Base-by-base conservation (phyloP, 2,797 vertebrate genomes). In the Mus spretus region DNA sequence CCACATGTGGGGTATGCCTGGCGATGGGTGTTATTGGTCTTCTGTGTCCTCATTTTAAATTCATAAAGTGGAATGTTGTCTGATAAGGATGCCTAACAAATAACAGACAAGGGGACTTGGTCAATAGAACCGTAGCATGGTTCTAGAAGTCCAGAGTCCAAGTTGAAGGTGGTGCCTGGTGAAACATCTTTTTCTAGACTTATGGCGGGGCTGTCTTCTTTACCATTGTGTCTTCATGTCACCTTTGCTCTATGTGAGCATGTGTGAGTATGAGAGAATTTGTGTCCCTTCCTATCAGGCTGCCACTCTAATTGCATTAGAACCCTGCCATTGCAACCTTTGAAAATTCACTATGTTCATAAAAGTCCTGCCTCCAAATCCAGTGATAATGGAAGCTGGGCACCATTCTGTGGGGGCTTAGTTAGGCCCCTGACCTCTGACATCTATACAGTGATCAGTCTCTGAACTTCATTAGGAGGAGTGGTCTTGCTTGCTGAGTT, bases 391-490 rank as follows among this genome's bases (percentile, higher is more conserved):
- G 74, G 44, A 44, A 34, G 15, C 31, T 8, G 19, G 59, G 61
- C 83, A 61, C 81, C 67, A 11, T 22, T 79, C n/a, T 82, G 53
- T 92, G 82, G 31, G 82, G 44, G 44, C 53, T 3, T 44, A 8
- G 9, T 74, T 81, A 14, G 14, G 24, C 31, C 57, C 17, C 0
- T 53, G 57, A 61, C 77, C 59, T 0, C 22, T 90, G 92, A 75
- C 13, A 40, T 75, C 37, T 87, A 75, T 74, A 31, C 26, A 10
- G 47, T 10, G 12, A 40, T 57, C 6, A 6, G 17, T 79, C 47
- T 79, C 78, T 91, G 95, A n/a, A 31, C 77, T 90, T 90, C 50
- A 28, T 92, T 61, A 47, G 47, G 26, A 77, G 26, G 34, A 61
- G 15, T 44, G 65, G 22, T 85, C 26, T 63, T 77, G 28, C 47